Evolutionary conservation across 2,113 vertebrate genomes (phyloP).

Genomic region (Megaptera novaeangliae): DNA sequence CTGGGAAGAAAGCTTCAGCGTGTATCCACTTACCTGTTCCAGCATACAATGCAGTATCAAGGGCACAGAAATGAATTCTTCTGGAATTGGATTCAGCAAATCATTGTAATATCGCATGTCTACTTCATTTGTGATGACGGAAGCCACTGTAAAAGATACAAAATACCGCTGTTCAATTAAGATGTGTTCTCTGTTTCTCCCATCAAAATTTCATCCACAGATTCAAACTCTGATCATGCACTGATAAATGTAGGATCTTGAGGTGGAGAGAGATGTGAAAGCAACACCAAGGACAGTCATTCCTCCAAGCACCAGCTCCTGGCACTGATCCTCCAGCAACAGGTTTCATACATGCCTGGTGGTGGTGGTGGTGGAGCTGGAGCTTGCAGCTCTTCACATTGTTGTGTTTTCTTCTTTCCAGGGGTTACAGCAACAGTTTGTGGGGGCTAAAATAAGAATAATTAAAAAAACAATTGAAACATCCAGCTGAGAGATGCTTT

Average conservation of each 20-base stretch:
- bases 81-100: conserved; percentile 84
- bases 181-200: neutral
- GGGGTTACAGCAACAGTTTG: neutral
- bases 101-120: conserved; percentile 90
- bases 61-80: conserved; percentile 87
- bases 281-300: accelerated
- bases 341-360: conserved; percentile 64
- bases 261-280: neutral
- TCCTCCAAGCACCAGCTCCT: neutral
- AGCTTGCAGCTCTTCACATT: conserved; percentile 62
- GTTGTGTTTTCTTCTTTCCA: conserved; percentile 75
- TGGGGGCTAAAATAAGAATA: conserved; percentile 53
- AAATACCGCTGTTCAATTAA: neutral
- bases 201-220: neutral
- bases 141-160: conserved; percentile 19
- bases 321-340: accelerated
- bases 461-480: neutral
- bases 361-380: neutral
- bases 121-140: conserved; percentile 63
- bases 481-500: neutral
- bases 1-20: neutral
- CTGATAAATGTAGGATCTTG: accelerated
- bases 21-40: conserved; percentile 86
- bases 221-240: neutral
- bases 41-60: conserved; percentile 90